A percentile compares a stretch with the other conserved stretches of the same genome.
phyloP scores from a whole-genome alignment of 1,140 invertebrate genomes.

The Diuraphis noxia region DNA sequence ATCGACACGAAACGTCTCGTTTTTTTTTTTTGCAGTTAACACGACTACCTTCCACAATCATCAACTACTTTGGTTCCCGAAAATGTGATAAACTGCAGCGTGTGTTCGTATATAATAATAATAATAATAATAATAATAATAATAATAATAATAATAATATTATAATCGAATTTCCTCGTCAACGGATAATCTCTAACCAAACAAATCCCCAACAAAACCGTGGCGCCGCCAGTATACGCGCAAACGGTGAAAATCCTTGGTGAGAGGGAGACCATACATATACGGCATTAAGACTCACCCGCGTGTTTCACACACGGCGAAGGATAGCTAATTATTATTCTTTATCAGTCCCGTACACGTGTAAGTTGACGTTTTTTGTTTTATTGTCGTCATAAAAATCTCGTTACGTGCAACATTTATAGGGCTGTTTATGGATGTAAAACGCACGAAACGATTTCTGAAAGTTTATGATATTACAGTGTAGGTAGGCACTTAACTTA shows the following conservation, averaged over 20 bases:
- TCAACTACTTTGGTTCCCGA: background rate
- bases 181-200: background rate
- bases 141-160: no score
- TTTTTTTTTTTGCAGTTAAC: background rate
- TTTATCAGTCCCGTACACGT: constrained; percentile 8
- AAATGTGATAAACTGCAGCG: background rate
- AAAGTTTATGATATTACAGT: background rate
- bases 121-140: no score
- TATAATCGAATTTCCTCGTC: background rate
- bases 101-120: background rate
- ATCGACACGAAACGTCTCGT: background rate
- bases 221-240: background rate
- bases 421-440: background rate
- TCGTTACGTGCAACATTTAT: constrained; percentile 6
- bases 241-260: background rate
- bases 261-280: background rate
- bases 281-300: background rate
- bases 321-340: constrained; percentile 25
- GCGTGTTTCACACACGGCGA: background rate
- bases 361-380: constrained; percentile 17
- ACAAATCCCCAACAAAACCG: no score
- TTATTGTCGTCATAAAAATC: constrained; percentile 19
- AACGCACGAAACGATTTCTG: background rate
- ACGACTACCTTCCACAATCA: background rate
- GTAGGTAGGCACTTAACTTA: background rate